Conservation (phyloP, 2,797 vertebrate genomes). For the Sardinella longiceps region DNA sequence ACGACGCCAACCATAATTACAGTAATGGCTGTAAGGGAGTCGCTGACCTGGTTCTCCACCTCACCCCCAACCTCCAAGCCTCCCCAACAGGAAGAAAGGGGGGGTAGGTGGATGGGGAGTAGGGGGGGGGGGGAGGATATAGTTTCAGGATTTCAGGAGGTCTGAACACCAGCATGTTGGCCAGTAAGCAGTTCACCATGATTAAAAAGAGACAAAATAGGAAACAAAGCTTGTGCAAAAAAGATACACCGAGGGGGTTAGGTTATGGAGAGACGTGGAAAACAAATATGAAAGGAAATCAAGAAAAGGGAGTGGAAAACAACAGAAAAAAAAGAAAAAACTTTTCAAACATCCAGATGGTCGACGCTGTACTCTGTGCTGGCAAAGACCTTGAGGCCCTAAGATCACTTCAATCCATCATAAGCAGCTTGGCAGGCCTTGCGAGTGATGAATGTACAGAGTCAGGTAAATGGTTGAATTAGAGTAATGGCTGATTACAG, state of each 20-base stretch:
- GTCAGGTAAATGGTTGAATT: constrained; percentile 72
- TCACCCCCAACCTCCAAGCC: constrained; percentile 39
- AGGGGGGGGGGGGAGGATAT: constrained; percentile 25
- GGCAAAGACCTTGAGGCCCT: constrained; percentile 14
- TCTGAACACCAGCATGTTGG: not conserved
- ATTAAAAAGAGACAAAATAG: constrained; percentile 66
- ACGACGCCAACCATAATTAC: constrained; percentile 74
- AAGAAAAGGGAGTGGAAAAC: not conserved
- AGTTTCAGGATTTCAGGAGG: not conserved
- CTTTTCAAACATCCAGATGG: not conserved
- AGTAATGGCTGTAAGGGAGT: constrained; percentile 72
- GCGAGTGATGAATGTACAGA: constrained; percentile 72
- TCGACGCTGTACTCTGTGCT: not conserved
- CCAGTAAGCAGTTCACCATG: constrained; percentile 60
- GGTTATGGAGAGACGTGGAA: not conserved
- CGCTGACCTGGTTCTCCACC: constrained; percentile 70
- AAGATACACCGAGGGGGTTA: not conserved
- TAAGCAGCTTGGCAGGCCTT: constrained; percentile 56
- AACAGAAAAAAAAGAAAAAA: not conserved
- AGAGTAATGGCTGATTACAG: constrained; percentile 73
- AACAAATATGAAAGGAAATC: not conserved
- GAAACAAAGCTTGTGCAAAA: constrained; percentile 56
- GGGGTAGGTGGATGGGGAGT: constrained; percentile 33
- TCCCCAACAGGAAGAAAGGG: constrained; percentile 39
- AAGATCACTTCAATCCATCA: constrained; percentile 68